Conservation (phyloP, 2,797 vertebrate species). For the Coregonus suidteri region DNA sequence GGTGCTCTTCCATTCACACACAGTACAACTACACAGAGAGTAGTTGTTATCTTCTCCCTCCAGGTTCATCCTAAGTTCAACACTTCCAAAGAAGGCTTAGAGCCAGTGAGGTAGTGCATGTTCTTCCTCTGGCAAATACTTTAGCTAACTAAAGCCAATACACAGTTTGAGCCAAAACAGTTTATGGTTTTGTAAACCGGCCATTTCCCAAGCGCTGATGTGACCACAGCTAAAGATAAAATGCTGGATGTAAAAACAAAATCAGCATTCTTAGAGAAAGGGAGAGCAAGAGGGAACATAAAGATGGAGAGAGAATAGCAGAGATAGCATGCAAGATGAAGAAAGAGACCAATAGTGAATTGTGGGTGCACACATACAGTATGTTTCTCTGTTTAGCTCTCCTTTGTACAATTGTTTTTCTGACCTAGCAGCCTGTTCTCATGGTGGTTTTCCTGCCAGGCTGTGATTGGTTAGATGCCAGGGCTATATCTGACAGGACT, state of each 20-base stretch:
- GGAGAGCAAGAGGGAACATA: too few species aligned
- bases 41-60: too few species aligned
- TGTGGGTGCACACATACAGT: background rate
- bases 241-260: background rate
- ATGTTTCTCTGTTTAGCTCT: background rate
- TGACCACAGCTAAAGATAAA: background rate
- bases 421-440: background rate
- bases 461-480: background rate
- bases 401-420: background rate
- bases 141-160: too few species aligned
- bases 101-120: background rate
- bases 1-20: too few species aligned
- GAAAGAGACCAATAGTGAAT: background rate
- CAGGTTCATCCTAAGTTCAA: too few species aligned
- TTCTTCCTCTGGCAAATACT: background rate
- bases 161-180: background rate
- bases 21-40: too few species aligned
- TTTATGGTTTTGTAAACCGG: background rate
- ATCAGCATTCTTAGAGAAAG: background rate
- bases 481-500: conserved; percentile 12
- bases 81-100: background rate
- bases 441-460: background rate
- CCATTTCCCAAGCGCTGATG: background rate
- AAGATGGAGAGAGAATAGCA: background rate
- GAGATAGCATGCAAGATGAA: background rate